phyloP scores from a whole-genome alignment of 2,888 invertebrate species.

The Antheraea assamensis region DNA sequence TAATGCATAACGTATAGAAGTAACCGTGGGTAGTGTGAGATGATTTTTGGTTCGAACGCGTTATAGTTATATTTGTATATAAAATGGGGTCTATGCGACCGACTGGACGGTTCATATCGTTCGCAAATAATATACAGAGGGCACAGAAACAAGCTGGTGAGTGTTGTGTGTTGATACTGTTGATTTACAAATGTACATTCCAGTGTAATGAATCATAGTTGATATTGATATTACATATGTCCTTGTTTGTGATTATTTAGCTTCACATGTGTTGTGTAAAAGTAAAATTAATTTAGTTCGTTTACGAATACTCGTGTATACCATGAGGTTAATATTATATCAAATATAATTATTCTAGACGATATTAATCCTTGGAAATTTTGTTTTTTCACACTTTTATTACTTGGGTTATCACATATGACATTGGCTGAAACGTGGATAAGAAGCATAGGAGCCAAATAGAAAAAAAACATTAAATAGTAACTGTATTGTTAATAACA shows the following conservation, averaged over 20 bases:
- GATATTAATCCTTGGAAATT: no score
- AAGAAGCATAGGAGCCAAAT: no score
- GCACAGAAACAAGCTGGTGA: conserved; percentile 79
- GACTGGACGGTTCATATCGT: conserved; percentile 83
- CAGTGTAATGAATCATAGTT: conserved; percentile 52
- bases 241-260: conserved; percentile 40
- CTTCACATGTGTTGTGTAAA: conserved; percentile 14
- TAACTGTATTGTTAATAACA: no score
- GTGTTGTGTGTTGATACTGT: conserved; percentile 34
- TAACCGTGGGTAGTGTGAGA: conserved; percentile 41
- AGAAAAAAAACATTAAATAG: no score
- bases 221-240: conserved; percentile 38
- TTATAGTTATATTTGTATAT: conserved; percentile 35
- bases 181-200: conserved; percentile 39
- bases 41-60: conserved; percentile 53
- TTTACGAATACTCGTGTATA: background rate
- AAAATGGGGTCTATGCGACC: conserved; percentile 85
- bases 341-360: background rate
- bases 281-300: background rate
- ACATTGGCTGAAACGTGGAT: no score
- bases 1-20: conserved; percentile 46
- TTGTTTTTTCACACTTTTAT: no score
- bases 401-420: no score
- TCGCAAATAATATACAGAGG: conserved; percentile 83
- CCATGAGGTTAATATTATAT: background rate